A percentile compares a stretch with the other conserved stretches of the same genome.
phyloP scores from a whole-genome alignment of 92 coral and sea anemone genomes.

The Galaxea fascicularis region DNA sequence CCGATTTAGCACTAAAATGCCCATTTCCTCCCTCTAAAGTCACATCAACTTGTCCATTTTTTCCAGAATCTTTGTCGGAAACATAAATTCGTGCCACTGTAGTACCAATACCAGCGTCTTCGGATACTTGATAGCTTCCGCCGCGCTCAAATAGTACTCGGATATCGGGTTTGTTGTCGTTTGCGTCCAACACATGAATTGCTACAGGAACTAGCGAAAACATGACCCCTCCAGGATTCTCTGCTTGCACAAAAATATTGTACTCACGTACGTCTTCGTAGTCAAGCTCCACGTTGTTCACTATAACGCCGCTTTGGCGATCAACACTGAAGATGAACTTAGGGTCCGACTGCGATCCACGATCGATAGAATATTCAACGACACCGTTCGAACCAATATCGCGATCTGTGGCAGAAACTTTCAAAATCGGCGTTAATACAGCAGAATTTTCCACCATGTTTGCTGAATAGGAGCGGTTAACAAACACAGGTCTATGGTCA shows the following conservation, averaged over 20 bases:
- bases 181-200: conserved; percentile 79
- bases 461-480: conserved; percentile 64
- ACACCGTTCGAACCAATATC: conserved; percentile 86
- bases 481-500: conserved; percentile 82
- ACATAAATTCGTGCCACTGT: conserved; percentile 85
- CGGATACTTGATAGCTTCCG: conserved; percentile 76
- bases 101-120: conserved; percentile 74
- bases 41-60: conserved; percentile 86
- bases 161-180: conserved; percentile 86
- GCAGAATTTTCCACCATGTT: conserved; percentile 66
- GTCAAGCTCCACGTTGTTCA: conserved; percentile 63
- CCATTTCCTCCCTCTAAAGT: conserved; percentile 82
- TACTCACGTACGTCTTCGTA: conserved; percentile 69
- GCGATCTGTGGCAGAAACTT: conserved; percentile 86
- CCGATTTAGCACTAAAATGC: conserved; percentile 63
- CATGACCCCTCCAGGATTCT: conserved; percentile 59
- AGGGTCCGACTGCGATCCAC: conserved; percentile 69
- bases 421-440: conserved; percentile 59
- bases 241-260: conserved; percentile 78
- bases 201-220: conserved; percentile 45
- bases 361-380: conserved; percentile 76
- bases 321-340: conserved; percentile 63
- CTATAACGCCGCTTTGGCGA: conserved; percentile 71
- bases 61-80: conserved; percentile 88
- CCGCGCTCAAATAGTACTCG: conserved; percentile 54